These are phyloP conservation scores for Pyrrhosoma nymphula DNA, from an alignment of 2,888 invertebrate genomes.

Conservation along the genomic window DNA sequence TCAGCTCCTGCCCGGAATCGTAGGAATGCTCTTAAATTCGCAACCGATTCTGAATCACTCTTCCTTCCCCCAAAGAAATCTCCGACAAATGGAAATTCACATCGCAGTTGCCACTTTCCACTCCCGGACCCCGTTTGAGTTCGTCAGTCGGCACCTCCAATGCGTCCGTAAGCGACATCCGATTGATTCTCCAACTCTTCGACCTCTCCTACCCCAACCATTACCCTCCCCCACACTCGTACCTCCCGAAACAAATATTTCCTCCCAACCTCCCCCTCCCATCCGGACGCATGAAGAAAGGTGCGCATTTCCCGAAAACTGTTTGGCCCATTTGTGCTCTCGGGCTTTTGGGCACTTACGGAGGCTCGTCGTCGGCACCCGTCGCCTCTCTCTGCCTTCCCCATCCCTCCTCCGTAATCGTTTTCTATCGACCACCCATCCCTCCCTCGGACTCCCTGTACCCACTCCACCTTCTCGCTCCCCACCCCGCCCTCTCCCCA, in stretches of 20 bases:
- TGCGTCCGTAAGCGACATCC: constrained; percentile 3
- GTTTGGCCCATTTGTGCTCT: constrained; percentile 10
- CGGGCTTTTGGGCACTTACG: neutral
- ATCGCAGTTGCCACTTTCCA: neutral
- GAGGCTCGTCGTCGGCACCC: neutral
- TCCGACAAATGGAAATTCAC: neutral
- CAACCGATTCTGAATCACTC: too few species aligned
- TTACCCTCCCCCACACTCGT: neutral
- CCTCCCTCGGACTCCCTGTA: neutral
- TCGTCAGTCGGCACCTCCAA: neutral
- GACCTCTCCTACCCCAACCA: neutral
- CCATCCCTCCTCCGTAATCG: neutral
- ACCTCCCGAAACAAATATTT: neutral
- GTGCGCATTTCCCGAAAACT: neutral
- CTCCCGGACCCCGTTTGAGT: neutral
- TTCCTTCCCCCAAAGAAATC: too few species aligned
- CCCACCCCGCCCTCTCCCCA: neutral
- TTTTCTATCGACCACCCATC: neutral
- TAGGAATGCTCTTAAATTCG: too few species aligned
- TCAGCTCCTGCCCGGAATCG: too few species aligned
- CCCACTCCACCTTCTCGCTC: neutral
- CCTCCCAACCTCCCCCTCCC: neutral
- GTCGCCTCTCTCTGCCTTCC: neutral
- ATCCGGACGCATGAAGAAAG: neutral
- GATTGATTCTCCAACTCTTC: neutral